Conservation (phyloP, 2,113 vertebrate species). For the Puma concolor region DNA sequence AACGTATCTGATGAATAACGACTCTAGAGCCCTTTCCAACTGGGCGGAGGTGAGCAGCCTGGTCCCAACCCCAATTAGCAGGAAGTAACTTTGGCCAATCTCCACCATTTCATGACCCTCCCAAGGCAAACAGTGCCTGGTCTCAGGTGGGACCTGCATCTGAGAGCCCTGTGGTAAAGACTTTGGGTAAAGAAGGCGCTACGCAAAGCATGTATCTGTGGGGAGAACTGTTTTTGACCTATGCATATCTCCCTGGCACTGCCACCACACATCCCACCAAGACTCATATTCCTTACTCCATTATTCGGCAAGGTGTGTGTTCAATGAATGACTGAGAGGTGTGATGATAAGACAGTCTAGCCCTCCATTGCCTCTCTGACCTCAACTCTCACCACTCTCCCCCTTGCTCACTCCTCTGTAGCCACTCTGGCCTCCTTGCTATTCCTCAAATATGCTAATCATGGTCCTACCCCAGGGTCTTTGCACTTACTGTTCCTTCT, state of each 20-base stretch:
- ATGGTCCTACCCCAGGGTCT: neutral
- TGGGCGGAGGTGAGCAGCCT: conserved; percentile 63
- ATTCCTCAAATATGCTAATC: neutral
- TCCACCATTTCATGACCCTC: conserved; percentile 60
- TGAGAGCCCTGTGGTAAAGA: neutral
- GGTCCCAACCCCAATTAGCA: conserved; percentile 55
- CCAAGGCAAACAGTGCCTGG: conserved; percentile 71
- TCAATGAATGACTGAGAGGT: neutral
- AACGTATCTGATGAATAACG: conserved; percentile 66
- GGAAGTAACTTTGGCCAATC: conserved; percentile 65
- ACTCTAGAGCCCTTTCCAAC: conserved; percentile 53
- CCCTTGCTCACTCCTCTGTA: neutral
- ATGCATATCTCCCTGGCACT: neutral
- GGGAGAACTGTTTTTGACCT: conserved; percentile 8
- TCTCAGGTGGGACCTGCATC: neutral
- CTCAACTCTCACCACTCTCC: neutral
- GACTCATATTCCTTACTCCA: neutral
- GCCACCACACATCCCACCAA: neutral
- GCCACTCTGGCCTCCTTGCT: neutral
- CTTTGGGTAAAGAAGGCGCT: conserved; percentile 8
- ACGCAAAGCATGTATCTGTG: neutral
- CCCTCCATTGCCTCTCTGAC: neutral
- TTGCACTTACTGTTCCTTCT: conserved; percentile 3
- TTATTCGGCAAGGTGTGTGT: neutral
- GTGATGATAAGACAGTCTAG: neutral